Evolutionary conservation across 2,888 invertebrate species (phyloP).

Genomic region (Lepidonotus clava): DNA sequence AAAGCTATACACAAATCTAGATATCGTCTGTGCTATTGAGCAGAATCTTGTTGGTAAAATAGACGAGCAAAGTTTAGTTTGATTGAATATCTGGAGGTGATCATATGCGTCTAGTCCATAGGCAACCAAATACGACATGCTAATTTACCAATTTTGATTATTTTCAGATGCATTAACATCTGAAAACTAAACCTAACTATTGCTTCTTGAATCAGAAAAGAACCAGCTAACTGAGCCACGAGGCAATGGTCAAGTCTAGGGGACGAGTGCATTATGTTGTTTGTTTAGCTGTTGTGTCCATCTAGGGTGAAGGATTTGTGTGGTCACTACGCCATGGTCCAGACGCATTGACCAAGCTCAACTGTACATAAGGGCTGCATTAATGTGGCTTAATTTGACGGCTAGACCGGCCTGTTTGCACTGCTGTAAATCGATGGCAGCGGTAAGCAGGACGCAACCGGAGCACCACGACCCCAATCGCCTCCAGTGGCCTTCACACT

Average conservation of each 20-base stretch:
- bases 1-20: no score
- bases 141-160: no score
- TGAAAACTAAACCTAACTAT: no score
- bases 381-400: constrained; percentile 28
- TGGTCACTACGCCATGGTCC: not conserved
- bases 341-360: constrained; percentile 24
- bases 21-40: no score
- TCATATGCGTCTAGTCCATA: no score
- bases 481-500: not conserved
- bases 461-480: not conserved
- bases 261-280: constrained; percentile 19
- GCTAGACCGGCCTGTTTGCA: constrained; percentile 4
- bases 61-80: no score
- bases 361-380: constrained; percentile 19
- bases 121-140: no score
- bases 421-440: constrained; percentile 21
- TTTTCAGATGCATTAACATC: no score
- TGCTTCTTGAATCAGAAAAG: no score
- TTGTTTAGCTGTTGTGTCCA: constrained; percentile 31
- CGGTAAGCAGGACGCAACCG: not conserved
- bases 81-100: no score
- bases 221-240: no score
- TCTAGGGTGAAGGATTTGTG: constrained; percentile 23
- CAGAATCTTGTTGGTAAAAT: no score
- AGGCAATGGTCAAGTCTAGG: not conserved